Conservation (phyloP, 2,888 invertebrate genomes). For the Drosophila lutescens region DNA sequence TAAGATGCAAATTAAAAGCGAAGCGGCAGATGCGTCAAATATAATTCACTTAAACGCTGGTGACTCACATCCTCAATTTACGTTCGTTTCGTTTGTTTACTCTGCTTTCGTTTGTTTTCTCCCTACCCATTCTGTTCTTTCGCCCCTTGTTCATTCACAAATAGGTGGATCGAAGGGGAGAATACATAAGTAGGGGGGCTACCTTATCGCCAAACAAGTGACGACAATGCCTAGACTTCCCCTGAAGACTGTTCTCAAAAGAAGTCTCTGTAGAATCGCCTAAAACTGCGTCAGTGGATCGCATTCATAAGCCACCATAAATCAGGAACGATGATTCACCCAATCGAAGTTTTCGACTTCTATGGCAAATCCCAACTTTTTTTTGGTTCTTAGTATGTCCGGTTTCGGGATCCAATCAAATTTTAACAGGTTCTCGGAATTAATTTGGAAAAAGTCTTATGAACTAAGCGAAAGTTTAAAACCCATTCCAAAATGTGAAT, state of each 20-base stretch:
- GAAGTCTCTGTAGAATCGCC: conserved; percentile 9
- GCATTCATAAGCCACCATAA: conserved; percentile 13
- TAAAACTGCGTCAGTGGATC: conserved; percentile 26
- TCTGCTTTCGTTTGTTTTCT: conserved; percentile 11
- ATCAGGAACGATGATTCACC: conserved; percentile 23
- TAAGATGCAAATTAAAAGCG: conserved; percentile 49
- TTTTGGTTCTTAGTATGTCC: conserved; percentile 6
- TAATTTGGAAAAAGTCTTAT: not conserved
- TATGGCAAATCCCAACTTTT: not conserved
- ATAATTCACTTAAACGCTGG: conserved; percentile 44
- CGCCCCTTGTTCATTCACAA: conserved; percentile 51
- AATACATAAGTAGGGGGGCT: not conserved
- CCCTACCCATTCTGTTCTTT: conserved; percentile 6
- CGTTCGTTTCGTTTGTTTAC: conserved; percentile 23
- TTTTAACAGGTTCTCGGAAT: conserved; percentile 13
- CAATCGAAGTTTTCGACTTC: conserved; percentile 4
- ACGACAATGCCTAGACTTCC: conserved; percentile 24
- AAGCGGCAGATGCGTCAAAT: conserved; percentile 41
- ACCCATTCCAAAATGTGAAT: too few species aligned
- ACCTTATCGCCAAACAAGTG: conserved; percentile 38
- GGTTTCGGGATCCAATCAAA: conserved; percentile 2
- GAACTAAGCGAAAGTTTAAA: not conserved
- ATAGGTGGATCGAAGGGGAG: conserved; percentile 14
- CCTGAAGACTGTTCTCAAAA: not conserved
- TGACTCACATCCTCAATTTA: conserved; percentile 58